These are phyloP conservation scores for Entelurus aequoreus DNA, from an alignment of 2,113 vertebrate genomes.

Conservation along the genomic window DNA sequence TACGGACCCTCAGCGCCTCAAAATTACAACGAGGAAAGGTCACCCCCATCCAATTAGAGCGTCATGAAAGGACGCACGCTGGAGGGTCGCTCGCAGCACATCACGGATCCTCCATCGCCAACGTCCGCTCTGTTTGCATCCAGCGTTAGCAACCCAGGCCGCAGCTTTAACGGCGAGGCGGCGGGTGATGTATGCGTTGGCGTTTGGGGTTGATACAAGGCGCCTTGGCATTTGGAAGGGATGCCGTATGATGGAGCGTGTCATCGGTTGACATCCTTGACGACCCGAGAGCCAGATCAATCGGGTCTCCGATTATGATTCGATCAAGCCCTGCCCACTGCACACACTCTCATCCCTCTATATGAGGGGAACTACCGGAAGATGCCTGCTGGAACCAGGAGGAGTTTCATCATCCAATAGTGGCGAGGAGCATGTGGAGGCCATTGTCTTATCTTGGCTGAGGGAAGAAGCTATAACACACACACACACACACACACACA, in stretches of 20 bases:
- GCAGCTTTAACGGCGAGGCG: constrained; percentile 4
- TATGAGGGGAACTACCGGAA: background rate
- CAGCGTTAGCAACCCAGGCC: constrained; percentile 11
- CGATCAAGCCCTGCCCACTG: constrained; percentile 37
- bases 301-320: constrained; percentile 57
- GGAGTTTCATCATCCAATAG: constrained; percentile 26
- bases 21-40: constrained; percentile 66
- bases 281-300: constrained; percentile 54
- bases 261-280: constrained; percentile 49
- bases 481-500: background rate
- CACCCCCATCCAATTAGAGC: constrained; percentile 68
- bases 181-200: constrained; percentile 4
- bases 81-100: constrained; percentile 37
- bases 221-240: constrained; percentile 42
- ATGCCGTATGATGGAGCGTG: constrained; percentile 39
- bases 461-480: constrained; percentile 18
- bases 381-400: constrained; percentile 3
- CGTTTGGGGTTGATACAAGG: constrained; percentile 17
- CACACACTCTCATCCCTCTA: constrained; percentile 29
- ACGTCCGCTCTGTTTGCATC: constrained; percentile 19
- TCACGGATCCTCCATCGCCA: constrained; percentile 42
- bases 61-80: constrained; percentile 53
- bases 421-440: constrained; percentile 25
- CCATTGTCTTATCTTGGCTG: constrained; percentile 26
- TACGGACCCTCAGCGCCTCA: constrained; percentile 22